Conservation (phyloP, 2,113 vertebrate species). For the Passer montanus region DNA sequence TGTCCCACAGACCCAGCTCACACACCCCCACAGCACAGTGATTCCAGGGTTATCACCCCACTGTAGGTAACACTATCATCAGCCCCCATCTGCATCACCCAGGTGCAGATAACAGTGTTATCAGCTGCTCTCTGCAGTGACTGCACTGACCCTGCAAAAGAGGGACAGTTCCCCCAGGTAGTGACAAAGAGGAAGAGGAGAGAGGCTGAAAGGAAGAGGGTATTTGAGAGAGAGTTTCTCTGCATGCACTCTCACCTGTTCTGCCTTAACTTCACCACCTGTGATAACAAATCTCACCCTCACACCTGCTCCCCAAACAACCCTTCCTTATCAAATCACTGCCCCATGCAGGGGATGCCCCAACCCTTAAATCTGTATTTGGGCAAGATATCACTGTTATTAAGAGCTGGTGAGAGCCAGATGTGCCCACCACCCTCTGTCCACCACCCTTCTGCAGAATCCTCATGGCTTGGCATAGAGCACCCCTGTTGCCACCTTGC, state of each 20-base stretch:
- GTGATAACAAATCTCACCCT: not conserved
- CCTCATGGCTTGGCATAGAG: not conserved
- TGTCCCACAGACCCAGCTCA: not conserved
- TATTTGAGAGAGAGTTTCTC: not conserved
- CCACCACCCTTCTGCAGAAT: not conserved
- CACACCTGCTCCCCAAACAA: not conserved
- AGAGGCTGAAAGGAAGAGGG: not conserved
- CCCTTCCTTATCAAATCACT: not conserved
- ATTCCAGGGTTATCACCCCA: not conserved
- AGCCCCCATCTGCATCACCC: not conserved
- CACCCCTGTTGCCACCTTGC: not conserved
- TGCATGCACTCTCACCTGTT: not conserved
- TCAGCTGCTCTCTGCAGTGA: not conserved
- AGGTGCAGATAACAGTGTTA: not conserved
- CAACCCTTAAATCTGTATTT: not conserved
- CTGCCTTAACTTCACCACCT: not conserved
- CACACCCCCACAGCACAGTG: not conserved
- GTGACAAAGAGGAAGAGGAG: not conserved
- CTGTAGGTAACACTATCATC: not conserved
- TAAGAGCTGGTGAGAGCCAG: not conserved
- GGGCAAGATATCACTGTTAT: accelerated
- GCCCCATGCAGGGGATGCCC: accelerated
- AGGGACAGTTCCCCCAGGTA: not conserved
- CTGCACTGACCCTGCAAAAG: not conserved
- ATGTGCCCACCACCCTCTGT: accelerated